Base-by-base conservation (phyloP, 2,113 vertebrate species). In the Cromileptes altivelis region DNA sequence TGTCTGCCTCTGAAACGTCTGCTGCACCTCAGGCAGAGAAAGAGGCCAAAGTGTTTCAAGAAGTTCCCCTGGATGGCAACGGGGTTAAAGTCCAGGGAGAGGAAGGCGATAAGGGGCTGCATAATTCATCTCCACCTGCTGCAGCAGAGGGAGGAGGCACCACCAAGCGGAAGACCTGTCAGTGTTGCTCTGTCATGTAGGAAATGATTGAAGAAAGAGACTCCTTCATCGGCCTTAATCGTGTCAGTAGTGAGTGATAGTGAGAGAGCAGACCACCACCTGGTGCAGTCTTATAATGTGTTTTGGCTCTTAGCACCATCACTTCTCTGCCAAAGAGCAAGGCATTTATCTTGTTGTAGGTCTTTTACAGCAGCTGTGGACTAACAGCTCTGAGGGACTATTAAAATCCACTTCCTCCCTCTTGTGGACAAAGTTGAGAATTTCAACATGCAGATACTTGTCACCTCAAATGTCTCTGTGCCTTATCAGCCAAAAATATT, bases 151-250 rank as follows among this genome's bases (percentile, higher is more conserved):
- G 37, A 70, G 80, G 55, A 60, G 63, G 11, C 4, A 17, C 65
- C 0, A 30, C 89, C n/a, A 93, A 94, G 68, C 75, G 17, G 56
- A 94, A 94, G 82, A 89, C 78, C 63, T 96, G 94, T 68, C 85
- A 85, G 61, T 95, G 95, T 67, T 96, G 95, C 79, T 91, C 92
- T 27, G 78, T 95, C 87, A 94, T 95, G 95, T 96, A 81, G 88
- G 64, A 47, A 21, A 14, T 47, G 58, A 49, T 1, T 33, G 40
- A 65, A 33, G 42, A 47, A 21, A 53, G 73, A 74, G 10, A 45
- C 23, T 71, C 40, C 30, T 23, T 75, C 30, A 23, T 58, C 27
- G 45, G 40, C 27, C 4, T 75, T 70, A 33, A 79, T 40, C 1
- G 11, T 45, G 42, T 45, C 42, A 45, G 42, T 11, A 47, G 33